Base-by-base conservation (phyloP, 2,888 invertebrate species). In the Noctua janthina region DNA sequence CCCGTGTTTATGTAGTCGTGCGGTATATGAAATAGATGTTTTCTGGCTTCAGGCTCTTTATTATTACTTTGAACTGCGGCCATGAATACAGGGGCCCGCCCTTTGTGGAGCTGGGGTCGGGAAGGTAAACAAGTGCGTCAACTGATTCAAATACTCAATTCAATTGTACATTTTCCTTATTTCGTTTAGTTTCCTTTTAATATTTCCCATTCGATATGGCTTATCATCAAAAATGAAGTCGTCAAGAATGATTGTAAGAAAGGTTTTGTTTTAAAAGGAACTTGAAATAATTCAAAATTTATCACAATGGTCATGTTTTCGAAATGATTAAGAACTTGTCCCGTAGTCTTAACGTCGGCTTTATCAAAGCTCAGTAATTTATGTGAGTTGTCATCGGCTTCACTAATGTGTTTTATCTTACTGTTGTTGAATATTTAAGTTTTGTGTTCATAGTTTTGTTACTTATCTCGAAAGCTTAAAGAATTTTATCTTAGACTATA, bases 11-110 rank as follows among this genome's bases (percentile, higher is more conserved):
- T 95, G 94, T 94, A 95, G 93, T 92, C 91, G 92, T 93, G 91
- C 92, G 93, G 93, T 96, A 92, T 95, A 96, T 96, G 95, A 95
- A 96, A 95, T 96, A 92, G 94, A 95, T 96, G 96, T 96, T 96
- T 96, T 96, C 95, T 96, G 96, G 96, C 96, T 97, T 96, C 96
- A 94, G 96, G 96, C 96, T 94, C 95, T 96, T 95, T 96, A 96
- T 96, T 96, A 96, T 96, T 96, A 96, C 96, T 96, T 95, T 94
- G 95, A 93, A 93, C 94, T 94, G 94, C 91, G 92, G 91, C 90
- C 91, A 91, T 92, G 92, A 93, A 93, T 92, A 92, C 91, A 92
- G 93, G 95, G 95, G 94, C 90, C 82, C 88, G 75, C 88, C 85
- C 88, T 92, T 90, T 90, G 88, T 87, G 86, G 88, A 89, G 91